A percentile compares a stretch with the other conserved stretches of the same genome.
Conservation (phyloP, 1,140 invertebrate species). For the Tetranychus cinnabarinus region DNA sequence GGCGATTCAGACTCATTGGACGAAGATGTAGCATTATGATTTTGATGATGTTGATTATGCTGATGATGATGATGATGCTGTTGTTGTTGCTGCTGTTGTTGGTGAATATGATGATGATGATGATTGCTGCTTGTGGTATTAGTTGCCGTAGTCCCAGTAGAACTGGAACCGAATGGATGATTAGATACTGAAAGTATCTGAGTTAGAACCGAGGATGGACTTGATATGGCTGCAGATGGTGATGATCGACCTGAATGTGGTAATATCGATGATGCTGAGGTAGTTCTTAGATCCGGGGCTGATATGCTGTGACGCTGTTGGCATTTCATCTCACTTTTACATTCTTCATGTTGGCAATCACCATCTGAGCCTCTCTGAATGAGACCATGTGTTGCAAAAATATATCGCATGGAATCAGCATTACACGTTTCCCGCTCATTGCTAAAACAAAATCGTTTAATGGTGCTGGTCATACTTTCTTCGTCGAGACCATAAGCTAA, state of each 20-base stretch:
- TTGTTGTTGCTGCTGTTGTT: not conserved
- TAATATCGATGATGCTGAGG: not conserved
- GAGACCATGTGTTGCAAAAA: not conserved
- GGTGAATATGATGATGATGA: no score
- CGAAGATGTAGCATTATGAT: no score
- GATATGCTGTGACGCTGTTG: slow-evolving; percentile 1
- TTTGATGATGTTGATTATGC: not conserved
- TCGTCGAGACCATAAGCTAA: slow-evolving; percentile 11
- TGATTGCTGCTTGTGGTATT: no score
- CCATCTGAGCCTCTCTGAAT: not conserved
- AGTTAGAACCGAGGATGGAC: not conserved
- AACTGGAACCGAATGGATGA: not conserved
- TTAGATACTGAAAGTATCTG: slow-evolving; percentile 1
- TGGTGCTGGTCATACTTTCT: slow-evolving; percentile 10
- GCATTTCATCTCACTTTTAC: not conserved
- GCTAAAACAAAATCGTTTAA: slow-evolving; percentile 16
- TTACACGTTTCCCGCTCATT: slow-evolving; percentile 10
- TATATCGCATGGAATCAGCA: not conserved
- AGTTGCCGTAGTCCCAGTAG: no score
- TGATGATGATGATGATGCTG: not conserved
- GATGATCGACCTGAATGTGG: not conserved
- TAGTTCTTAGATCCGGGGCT: slow-evolving; percentile 3
- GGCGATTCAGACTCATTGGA: not conserved
- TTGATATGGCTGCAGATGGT: slow-evolving; percentile 2
- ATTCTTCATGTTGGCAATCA: not conserved